These are phyloP conservation scores for Brotogeris chrysoptera DNA, from an alignment of 2,797 vertebrate species.

Conservation along the genomic window DNA sequence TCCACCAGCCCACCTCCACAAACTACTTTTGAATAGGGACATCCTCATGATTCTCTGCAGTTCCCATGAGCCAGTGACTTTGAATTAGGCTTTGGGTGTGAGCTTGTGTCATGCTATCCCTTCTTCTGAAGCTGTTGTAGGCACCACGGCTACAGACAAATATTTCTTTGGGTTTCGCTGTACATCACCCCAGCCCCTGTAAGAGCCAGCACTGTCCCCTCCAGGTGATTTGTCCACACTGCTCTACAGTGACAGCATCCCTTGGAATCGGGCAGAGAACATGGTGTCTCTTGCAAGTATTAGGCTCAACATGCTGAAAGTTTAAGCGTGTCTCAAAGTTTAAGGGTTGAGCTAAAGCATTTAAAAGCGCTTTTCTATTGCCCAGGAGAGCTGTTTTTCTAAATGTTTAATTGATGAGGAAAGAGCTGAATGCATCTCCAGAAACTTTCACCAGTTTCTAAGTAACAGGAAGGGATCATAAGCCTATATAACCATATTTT, in stretches of 20 bases:
- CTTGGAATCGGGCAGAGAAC: background rate
- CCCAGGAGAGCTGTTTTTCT: background rate
- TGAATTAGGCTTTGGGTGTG: background rate
- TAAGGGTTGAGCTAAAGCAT: background rate
- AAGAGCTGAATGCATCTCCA: background rate
- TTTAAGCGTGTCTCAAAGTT: background rate
- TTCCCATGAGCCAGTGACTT: accelerated
- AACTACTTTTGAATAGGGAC: background rate
- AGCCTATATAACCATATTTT: accelerated
- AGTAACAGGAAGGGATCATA: background rate
- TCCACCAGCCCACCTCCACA: background rate
- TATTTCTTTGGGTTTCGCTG: background rate
- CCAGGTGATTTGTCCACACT: background rate
- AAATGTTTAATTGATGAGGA: background rate
- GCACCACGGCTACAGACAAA: background rate
- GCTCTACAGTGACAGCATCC: background rate
- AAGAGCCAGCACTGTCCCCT: no score
- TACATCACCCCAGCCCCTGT: background rate
- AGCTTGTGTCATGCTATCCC: accelerated
- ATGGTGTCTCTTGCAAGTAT: accelerated
- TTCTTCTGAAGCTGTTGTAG: background rate
- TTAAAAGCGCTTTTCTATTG: background rate
- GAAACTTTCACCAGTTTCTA: background rate
- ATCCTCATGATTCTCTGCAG: accelerated
- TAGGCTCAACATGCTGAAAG: background rate